Evolutionary conservation across 2,797 vertebrate genomes (phyloP), one percentile per base, ranked within the genome.

Genomic region (Acrossocheilus fasciatus): DNA sequence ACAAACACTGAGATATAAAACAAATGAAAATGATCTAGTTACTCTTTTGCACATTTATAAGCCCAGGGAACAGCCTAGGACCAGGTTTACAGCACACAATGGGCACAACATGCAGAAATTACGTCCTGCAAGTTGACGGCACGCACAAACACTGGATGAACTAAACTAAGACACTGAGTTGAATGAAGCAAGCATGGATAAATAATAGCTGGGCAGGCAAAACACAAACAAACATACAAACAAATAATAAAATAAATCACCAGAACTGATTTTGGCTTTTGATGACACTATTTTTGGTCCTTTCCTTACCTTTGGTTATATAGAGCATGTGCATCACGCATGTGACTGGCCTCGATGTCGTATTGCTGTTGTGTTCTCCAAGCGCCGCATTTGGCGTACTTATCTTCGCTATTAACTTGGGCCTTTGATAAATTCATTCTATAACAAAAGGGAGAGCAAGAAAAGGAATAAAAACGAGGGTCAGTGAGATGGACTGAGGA

Each of bases 351-450:
- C 90, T 96, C 96, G 89, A 95, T 94, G 94, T 95, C 95, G 95
- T 96, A 96, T 94, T 92, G 95, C 90, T 96, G 96, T 94, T 95
- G 96, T 95, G 96, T 96, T 92, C 96, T 96, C 96, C 95, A 96
- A 93, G 95, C 94, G 92, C 94, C 94, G 87, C 95, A 96, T 96
- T 96, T 96, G 95, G 91, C 91, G 93, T 94, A 94, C 94, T 93
- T 95, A 91, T 96, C 96, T 92, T 96, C 95, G 89, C 95, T 96
- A 94, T 95, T 96, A 95, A 96, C 94, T 89, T 94, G 95, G 85
- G 94, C 94, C 95, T 96, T 96, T 93, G 95, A 96, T 95, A 96
- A 94, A 95, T 96, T 96, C 95, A 96, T 96, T 95, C 95, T 96
- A 94, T 17, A 88, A 89, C 82, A 90, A 89, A 92, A 86, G n/a